Evolutionary conservation across 1,140 invertebrate genomes (phyloP).

Genomic region (Pseudomyrmex concolor): DNA sequence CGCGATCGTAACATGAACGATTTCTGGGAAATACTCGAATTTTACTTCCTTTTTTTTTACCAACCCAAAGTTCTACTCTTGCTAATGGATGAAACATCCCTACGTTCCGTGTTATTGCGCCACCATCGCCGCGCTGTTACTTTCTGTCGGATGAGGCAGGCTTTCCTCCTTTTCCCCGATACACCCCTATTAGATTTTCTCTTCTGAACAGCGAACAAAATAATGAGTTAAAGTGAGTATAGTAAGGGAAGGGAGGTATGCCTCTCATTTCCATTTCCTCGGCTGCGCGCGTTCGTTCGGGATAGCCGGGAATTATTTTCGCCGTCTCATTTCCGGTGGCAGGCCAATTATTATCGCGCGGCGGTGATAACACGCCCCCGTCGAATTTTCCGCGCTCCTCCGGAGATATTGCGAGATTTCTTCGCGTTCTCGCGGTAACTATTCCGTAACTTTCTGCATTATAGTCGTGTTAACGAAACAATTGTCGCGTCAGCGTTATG

Average conservation of each 20-base stretch:
- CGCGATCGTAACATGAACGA: neutral
- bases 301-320: constrained; percentile 47
- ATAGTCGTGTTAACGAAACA: constrained; percentile 54
- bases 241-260: constrained; percentile 1
- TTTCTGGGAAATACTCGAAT: neutral
- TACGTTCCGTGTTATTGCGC: constrained; percentile 51
- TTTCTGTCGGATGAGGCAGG: constrained; percentile 2
- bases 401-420: neutral
- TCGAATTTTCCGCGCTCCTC: constrained; percentile 27
- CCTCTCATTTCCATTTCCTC: constrained; percentile 48
- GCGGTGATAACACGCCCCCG: constrained; percentile 24
- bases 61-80: constrained; percentile 25
- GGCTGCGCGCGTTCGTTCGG: constrained; percentile 6
- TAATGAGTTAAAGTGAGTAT: constrained; percentile 43
- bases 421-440: constrained; percentile 15
- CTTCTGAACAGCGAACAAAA: constrained; percentile 13
- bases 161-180: neutral
- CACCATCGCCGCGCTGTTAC: constrained; percentile 37
- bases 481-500: constrained; percentile 22
- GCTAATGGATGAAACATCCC: constrained; percentile 42
- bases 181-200: constrained; percentile 30
- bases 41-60: neutral
- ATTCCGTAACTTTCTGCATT: constrained; percentile 51
- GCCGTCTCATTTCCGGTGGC: constrained; percentile 32
- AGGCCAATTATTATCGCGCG: constrained; percentile 41